Percentiles rank a stretch among this genome's conserved stretches.
These are phyloP conservation scores for Mobula hypostoma DNA, from an alignment of 2,113 vertebrate species.

Conservation along the genomic window DNA sequence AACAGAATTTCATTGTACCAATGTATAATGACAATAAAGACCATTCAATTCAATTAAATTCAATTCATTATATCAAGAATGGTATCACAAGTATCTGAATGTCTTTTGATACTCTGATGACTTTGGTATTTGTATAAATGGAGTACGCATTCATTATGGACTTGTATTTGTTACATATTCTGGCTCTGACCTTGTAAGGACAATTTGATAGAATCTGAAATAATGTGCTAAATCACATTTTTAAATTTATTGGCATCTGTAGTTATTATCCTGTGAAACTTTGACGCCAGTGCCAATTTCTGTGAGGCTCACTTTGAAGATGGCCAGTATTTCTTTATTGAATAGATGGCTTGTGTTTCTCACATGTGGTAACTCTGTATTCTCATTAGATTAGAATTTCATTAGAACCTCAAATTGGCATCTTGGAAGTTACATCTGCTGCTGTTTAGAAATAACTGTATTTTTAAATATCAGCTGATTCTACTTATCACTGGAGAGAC, in stretches of 20 bases:
- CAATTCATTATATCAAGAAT: neutral
- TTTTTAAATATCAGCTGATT: neutral
- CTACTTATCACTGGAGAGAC: neutral
- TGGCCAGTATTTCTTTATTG: conserved; percentile 6
- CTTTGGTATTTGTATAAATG: neutral
- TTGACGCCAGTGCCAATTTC: neutral
- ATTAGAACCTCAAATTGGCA: neutral
- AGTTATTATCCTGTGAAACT: neutral
- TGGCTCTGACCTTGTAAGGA: neutral
- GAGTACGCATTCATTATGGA: neutral
- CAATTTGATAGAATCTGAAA: neutral
- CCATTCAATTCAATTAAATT: no score
- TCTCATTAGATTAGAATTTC: neutral
- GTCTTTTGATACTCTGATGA: neutral
- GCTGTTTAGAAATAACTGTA: neutral
- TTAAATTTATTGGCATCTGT: neutral
- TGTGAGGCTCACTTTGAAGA: neutral
- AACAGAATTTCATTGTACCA: no score
- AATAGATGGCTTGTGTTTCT: neutral
- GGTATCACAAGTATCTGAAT: neutral
- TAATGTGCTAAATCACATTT: neutral
- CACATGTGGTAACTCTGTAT: neutral
- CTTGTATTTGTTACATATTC: neutral
- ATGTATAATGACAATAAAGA: no score
- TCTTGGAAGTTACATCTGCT: neutral